Evolutionary conservation across 2,888 invertebrate species (phyloP).

Genomic region (Morinoia aosen): DNA sequence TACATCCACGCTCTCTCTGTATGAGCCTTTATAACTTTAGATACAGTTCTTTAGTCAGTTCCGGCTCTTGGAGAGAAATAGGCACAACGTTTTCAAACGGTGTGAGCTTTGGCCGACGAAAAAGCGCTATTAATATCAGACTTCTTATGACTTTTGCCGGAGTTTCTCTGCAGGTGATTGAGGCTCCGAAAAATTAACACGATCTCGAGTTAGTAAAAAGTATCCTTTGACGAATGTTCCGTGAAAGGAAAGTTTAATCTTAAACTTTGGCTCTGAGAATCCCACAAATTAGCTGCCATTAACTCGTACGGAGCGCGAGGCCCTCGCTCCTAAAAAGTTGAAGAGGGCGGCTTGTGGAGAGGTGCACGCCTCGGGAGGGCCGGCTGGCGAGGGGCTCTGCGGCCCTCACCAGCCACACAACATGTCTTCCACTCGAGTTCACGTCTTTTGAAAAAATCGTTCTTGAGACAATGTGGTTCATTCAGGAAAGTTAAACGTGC

Average conservation of each 20-base stretch:
- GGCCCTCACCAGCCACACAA: no score
- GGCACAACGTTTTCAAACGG: neutral
- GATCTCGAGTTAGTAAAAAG: slow-evolving; percentile 12
- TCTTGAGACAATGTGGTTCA: no score
- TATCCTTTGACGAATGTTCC: slow-evolving; percentile 51
- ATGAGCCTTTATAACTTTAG: neutral
- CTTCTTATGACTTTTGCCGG: slow-evolving; percentile 8
- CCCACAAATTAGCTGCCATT: slow-evolving; percentile 52
- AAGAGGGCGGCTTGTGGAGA: neutral
- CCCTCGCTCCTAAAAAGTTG: slow-evolving; percentile 4
- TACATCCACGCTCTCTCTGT: neutral
- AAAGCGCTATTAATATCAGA: neutral
- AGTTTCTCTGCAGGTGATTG: slow-evolving; percentile 16
- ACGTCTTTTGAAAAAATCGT: neutral
- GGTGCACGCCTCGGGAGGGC: neutral
- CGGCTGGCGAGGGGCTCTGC: neutral
- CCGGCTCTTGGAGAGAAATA: neutral
- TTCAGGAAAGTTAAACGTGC: no score
- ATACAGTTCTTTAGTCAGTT: neutral
- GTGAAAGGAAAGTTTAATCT: slow-evolving; percentile 47
- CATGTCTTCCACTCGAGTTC: neutral
- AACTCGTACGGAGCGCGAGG: neutral
- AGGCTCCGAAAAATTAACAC: slow-evolving; percentile 7
- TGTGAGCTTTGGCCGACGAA: neutral
- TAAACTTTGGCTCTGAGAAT: slow-evolving; percentile 44